phyloP scores from a whole-genome alignment of 1,140 invertebrate genomes.

The Dryas iulia region DNA sequence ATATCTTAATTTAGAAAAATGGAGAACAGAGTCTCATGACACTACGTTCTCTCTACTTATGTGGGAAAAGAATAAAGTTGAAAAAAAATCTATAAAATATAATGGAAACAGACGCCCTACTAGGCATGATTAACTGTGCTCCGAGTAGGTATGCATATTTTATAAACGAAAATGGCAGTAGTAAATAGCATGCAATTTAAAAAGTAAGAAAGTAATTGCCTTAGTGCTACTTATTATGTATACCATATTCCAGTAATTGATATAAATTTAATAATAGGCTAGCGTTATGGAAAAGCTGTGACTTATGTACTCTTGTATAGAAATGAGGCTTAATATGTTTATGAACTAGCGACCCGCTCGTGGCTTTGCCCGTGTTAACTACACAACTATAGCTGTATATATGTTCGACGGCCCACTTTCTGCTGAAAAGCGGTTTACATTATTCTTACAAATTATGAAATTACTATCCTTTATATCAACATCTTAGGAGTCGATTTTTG shows the following conservation, averaged over 20 bases:
- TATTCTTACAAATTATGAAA: too few relatives aligned
- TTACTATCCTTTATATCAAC: too few relatives aligned
- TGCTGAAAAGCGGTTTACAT: too few relatives aligned
- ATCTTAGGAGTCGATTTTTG: too few relatives aligned
- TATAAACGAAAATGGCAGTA: slow-evolving; percentile 2
- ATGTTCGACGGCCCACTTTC: too few relatives aligned
- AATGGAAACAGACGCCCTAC: neutral
- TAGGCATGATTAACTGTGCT: neutral
- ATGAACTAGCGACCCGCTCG: too few relatives aligned
- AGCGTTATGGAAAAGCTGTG: neutral
- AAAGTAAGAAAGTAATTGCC: slow-evolving; percentile 2
- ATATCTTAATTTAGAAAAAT: too few relatives aligned
- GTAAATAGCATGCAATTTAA: slow-evolving; percentile 2
- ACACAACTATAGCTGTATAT: too few relatives aligned
- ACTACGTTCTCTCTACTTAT: too few relatives aligned
- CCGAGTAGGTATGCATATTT: neutral
- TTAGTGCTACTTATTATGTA: neutral
- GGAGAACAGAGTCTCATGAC: too few relatives aligned
- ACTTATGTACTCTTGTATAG: neutral
- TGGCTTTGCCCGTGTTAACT: too few relatives aligned
- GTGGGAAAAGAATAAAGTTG: too few relatives aligned
- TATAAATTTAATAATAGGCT: slow-evolving; percentile 1
- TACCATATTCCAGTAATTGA: slow-evolving; percentile 1
- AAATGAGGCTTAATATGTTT: neutral
- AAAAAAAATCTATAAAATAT: neutral